Evolutionary conservation across 2,888 invertebrate species (phyloP), one percentile per base, ranked within the genome.

Genomic region (Neoascia interrupta): DNA sequence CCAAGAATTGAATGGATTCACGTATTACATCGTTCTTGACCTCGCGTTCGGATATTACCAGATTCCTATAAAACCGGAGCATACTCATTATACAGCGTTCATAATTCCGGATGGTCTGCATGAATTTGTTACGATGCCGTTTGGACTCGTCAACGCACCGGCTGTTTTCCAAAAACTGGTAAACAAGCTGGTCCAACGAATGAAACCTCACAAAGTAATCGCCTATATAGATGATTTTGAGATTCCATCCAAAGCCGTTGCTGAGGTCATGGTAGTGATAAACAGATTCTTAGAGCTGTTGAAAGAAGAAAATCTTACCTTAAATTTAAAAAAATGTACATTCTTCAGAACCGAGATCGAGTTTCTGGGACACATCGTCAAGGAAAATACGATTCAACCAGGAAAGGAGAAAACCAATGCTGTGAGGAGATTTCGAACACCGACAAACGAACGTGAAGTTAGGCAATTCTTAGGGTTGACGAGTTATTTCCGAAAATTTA

Each of bases 401-500:
- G 64, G 64, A 3, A 64, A 8, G 11, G 53, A 16, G 18, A 43
- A 5, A 11, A 39, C 39, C 1, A 2, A 3, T 2, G 39, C 39
- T 8, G 16, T 39, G 2, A 8, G 6, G 2, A 39, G 23, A 0
- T 72, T 79, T 19, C n/a, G 16, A 6, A 31, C n/a, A 21, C 54
- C 64, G 0, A 70, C 19, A 8, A 58, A 19, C 39, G 43, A 68
- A 10, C 56, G 37, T 1, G 43, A 56, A 16, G 39, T 76, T 1
- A 43, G 64, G n/a, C 43, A 37, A 6, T 70, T 70, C 16, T 23
- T 76, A 5, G 69, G 66, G 0, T 21, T 79, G 3, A 80, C 72
- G 2, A 58, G 64, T 2, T 81, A 64, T n/a, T 81, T 81, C 19
- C 11, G 74, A n/a, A 70, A 70, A 18, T 56, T 63, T 23, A 16